Evolutionary conservation across 2,113 vertebrate species (phyloP).

Genomic region (Eclectus roratus): DNA sequence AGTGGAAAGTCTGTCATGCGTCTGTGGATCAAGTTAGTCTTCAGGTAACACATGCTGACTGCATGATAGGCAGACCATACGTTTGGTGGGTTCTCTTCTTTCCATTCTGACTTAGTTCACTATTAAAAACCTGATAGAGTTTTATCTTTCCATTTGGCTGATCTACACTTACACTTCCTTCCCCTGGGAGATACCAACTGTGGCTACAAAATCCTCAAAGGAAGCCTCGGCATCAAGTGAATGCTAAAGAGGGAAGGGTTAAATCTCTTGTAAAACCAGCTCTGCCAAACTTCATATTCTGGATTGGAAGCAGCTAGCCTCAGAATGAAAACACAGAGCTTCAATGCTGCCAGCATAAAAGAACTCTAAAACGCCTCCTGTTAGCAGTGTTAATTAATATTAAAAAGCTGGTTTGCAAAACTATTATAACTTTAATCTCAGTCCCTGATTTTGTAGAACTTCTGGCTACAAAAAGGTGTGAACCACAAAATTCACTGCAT

Average conservation of each 20-base stretch:
- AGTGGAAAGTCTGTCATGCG: neutral
- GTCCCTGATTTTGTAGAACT: neutral
- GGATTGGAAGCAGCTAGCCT: slow-evolving; percentile 50
- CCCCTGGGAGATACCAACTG: neutral
- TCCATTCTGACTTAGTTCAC: slow-evolving; percentile 15
- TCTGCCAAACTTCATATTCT: slow-evolving; percentile 63
- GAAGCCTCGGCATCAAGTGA: neutral
- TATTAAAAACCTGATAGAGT: slow-evolving; percentile 39
- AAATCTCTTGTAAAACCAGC: slow-evolving; percentile 28
- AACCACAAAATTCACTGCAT: slow-evolving; percentile 24
- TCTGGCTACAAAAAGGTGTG: neutral
- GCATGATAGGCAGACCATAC: neutral
- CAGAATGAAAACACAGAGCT: slow-evolving; percentile 57
- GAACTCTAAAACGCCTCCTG: slow-evolving; percentile 44
- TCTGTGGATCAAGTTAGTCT: neutral
- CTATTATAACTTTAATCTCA: slow-evolving; percentile 19
- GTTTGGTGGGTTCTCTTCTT: neutral
- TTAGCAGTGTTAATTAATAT: slow-evolving; percentile 11
- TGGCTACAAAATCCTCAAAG: neutral
- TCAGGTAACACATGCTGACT: neutral
- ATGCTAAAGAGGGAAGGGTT: slow-evolving; percentile 28
- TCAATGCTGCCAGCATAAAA: slow-evolving; percentile 32
- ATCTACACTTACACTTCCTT: neutral
- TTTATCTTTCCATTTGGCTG: slow-evolving; percentile 20
- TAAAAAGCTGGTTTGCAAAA: slow-evolving; percentile 41